Percentiles rank a stretch among this genome's conserved stretches.
phyloP scores from a whole-genome alignment of 2,888 invertebrate genomes.

The Tetragnatha montana region DNA sequence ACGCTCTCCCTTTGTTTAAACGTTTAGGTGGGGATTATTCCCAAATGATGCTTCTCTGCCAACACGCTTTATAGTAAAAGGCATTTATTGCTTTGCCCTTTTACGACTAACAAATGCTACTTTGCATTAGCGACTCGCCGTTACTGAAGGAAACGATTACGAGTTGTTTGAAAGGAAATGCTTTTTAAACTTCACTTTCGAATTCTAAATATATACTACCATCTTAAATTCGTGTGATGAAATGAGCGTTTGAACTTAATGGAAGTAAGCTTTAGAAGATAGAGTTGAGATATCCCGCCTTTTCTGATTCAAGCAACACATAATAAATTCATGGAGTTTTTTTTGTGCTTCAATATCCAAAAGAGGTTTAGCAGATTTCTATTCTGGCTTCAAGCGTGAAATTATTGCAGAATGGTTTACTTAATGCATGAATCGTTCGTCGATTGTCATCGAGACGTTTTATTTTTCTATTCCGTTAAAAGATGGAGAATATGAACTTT shows the following conservation, averaged over 20 bases:
- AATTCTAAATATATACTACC: background rate
- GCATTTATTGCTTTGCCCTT: background rate
- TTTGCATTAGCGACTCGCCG: background rate
- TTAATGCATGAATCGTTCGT: too few species aligned
- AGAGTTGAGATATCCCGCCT: background rate
- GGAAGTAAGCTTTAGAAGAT: background rate
- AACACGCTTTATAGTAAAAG: background rate
- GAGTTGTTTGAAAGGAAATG: background rate
- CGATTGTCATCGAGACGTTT: too few species aligned
- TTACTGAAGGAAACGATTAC: background rate
- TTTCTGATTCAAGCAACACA: background rate
- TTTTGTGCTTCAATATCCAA: too few species aligned
- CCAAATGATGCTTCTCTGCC: background rate
- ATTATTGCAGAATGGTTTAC: too few species aligned
- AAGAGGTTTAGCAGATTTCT: too few species aligned
- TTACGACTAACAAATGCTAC: background rate
- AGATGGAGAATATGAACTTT: too few species aligned
- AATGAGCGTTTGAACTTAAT: background rate
- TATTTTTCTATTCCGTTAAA: too few species aligned
- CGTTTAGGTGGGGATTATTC: background rate
- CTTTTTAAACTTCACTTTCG: background rate
- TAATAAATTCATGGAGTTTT: too few species aligned
- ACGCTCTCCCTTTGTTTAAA: background rate
- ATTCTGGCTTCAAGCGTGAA: too few species aligned
- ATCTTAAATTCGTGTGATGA: background rate